These are phyloP conservation scores for Melolontha melolontha DNA, from an alignment of 2,888 invertebrate genomes.

Conservation along the genomic window DNA sequence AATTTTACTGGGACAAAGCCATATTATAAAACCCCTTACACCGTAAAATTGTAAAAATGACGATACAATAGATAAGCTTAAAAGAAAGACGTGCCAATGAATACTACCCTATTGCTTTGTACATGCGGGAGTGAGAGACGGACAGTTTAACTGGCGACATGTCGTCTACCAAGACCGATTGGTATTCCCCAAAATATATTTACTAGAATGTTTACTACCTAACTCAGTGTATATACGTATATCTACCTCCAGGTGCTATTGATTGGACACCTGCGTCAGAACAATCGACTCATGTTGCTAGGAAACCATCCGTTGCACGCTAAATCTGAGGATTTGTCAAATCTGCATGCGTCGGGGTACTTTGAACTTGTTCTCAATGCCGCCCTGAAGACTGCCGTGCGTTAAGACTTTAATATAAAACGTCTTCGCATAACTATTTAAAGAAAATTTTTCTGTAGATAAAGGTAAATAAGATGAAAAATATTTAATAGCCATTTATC, in stretches of 20 bases:
- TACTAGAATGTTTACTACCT: constrained; percentile 53
- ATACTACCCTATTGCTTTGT: constrained; percentile 1
- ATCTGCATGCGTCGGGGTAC: constrained; percentile 61
- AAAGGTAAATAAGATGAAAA: too few species aligned
- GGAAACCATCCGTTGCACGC: constrained; percentile 63
- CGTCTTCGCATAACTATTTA: not conserved
- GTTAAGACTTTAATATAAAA: constrained; percentile 19
- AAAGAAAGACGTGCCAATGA: constrained; percentile 23
- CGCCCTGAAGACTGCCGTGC: constrained; percentile 7
- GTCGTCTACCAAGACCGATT: constrained; percentile 56
- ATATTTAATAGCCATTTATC: too few species aligned
- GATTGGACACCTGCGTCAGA: constrained; percentile 66
- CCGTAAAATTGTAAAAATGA: constrained; percentile 12
- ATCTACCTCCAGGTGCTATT: constrained; percentile 62
- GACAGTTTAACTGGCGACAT: constrained; percentile 54
- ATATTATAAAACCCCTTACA: constrained; percentile 3
- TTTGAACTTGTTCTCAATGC: constrained; percentile 37
- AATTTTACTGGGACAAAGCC: not conserved
- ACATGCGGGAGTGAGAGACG: constrained; percentile 15
- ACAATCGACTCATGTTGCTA: constrained; percentile 64
- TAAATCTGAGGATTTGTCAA: constrained; percentile 64
- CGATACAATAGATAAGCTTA: not conserved
- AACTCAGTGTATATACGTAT: constrained; percentile 39
- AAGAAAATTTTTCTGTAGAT: too few species aligned
- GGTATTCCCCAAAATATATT: constrained; percentile 58